A percentile compares a stretch with the other conserved stretches of the same genome.
Evolutionary conservation across 2,113 vertebrate genomes (phyloP).

Genomic region (Malurus elegans): DNA sequence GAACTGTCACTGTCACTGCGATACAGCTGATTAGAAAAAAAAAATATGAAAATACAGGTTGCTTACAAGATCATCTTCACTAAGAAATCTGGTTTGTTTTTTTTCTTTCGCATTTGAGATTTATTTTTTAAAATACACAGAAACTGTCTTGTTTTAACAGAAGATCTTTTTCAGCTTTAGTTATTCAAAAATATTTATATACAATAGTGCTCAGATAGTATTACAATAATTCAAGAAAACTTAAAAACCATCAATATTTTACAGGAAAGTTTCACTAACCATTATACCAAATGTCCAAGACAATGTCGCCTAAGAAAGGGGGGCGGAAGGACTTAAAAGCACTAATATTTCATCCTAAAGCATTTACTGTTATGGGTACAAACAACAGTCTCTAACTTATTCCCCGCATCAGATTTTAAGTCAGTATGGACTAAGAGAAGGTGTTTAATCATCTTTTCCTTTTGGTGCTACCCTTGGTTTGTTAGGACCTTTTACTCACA

Average conservation of each 20-base stretch:
- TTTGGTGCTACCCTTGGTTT: neutral
- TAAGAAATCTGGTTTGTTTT: neutral
- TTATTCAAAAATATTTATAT: neutral
- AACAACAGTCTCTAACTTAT: neutral
- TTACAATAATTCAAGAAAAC: neutral
- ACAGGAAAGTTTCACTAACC: neutral
- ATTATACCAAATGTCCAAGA: neutral
- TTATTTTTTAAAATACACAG: neutral
- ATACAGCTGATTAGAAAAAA: constrained; percentile 82
- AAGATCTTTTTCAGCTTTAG: neutral
- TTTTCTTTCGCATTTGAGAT: neutral
- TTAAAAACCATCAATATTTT: neutral
- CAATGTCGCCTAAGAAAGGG: neutral
- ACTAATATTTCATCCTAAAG: neutral
- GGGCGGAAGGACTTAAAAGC: neutral
- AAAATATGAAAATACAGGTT: neutral
- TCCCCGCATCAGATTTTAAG: fast-evolving
- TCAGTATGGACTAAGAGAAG: neutral
- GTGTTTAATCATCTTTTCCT: neutral
- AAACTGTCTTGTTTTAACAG: neutral
- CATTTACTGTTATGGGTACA: neutral
- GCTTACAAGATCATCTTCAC: neutral
- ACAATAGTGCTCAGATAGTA: neutral
- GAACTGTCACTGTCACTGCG: constrained; percentile 99
- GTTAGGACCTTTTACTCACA: neutral